Evolutionary conservation across 2,888 invertebrate genomes (phyloP), one percentile per base, ranked within the genome.

Genomic region (Drosophila helvetica): DNA sequence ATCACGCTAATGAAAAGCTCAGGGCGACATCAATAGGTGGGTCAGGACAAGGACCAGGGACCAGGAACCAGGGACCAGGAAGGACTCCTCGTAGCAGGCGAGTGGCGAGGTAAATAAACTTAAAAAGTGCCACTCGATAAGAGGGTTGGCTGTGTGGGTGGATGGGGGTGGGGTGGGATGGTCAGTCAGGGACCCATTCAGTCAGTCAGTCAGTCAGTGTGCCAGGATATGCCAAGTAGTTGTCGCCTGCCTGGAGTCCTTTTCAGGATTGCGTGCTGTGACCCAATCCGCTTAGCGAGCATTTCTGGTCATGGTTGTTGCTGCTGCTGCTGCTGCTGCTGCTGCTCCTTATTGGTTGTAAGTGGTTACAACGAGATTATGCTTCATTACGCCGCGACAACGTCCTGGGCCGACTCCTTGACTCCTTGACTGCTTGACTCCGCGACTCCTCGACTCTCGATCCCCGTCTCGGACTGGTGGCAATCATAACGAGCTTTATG

Each of bases 1-100:
- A 88, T 86, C 82, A 84, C 80, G 81, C 81, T 88, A 88, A 85
- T 85, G 87, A 88, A 85, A 86, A 88, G 85, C 87, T 75, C 54
- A n/a, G 56, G 69, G 68, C 71, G 53, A 71, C 67, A 58, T 71
- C 71, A 56, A 66, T 66, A 45, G 48, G 74, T 80, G 33, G 18
- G 15, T 33, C 57, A 57, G 25, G 52, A 47, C 47, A 70, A 56
- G 59, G 65, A 72, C 74, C 74, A 53, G 53, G 60, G 51, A 51
- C 73, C 65, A 54, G 71, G 42, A 66, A 66, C 58, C 71, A 61
- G 43, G 63, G 66, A 62, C 68, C 52, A 62, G 66, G 80, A 80
- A 88, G 70, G 86, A n/a, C 38, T 38, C 33, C n/a, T 38, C n/a
- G 38, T 38, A 7, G 77, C 81, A 68, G 70, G 69, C 72, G 84